Percentiles rank a stretch among this genome's conserved stretches.
Conservation (phyloP, 2,888 invertebrate genomes). For the Sesamia inferens region DNA sequence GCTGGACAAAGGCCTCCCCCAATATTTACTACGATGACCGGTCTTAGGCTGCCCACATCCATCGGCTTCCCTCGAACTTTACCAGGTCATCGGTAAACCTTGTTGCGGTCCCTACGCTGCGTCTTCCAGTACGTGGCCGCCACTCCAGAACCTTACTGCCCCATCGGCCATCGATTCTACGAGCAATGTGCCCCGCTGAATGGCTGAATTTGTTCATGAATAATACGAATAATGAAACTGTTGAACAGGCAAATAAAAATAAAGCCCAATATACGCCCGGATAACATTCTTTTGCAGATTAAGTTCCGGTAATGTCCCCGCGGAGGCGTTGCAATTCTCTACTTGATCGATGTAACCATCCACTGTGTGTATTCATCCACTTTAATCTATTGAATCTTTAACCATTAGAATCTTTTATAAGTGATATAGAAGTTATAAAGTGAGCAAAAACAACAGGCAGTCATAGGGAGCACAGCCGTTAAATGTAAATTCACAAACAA, state of each 20-base stretch:
- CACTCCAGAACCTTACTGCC: too few relatives aligned
- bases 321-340: constrained; percentile 32
- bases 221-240: not conserved
- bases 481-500: not conserved
- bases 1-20: too few relatives aligned
- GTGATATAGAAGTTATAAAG: constrained; percentile 11
- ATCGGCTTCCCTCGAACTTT: too few relatives aligned
- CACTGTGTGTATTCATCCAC: constrained; percentile 49
- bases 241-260: constrained; percentile 13
- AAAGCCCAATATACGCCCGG: constrained; percentile 12
- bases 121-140: too few relatives aligned
- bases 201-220: not conserved
- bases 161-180: too few relatives aligned
- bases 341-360: constrained; percentile 30
- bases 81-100: too few relatives aligned
- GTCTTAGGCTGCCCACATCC: too few relatives aligned
- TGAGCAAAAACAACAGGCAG: not conserved
- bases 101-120: too few relatives aligned
- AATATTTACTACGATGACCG: too few relatives aligned
- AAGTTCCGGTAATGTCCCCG: constrained; percentile 40
- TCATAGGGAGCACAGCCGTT: not conserved
- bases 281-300: constrained; percentile 27
- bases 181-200: too few relatives aligned
- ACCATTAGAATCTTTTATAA: constrained; percentile 21
- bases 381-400: constrained; percentile 26